Evolutionary conservation across 2,797 vertebrate species (phyloP).

Genomic region (Molothrus ater): DNA sequence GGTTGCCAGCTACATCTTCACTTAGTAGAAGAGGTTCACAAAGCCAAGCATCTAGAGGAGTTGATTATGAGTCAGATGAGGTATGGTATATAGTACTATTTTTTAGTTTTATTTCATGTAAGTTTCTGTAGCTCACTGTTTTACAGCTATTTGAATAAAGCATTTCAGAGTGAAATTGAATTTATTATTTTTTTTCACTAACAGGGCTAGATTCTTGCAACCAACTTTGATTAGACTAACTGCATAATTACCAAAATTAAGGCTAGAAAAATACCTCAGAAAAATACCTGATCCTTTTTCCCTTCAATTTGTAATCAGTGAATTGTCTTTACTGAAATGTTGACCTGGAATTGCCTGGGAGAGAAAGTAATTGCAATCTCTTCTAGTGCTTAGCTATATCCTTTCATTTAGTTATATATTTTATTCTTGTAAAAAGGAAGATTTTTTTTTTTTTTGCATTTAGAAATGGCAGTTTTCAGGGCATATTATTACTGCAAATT

Average conservation of each 20-base stretch:
- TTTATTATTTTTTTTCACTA: background rate
- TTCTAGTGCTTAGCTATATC: background rate
- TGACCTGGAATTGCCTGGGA: background rate
- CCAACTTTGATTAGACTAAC: background rate
- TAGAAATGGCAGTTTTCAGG: background rate
- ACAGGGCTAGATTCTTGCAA: background rate
- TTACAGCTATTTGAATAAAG: background rate
- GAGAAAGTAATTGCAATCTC: background rate
- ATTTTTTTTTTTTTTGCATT: background rate
- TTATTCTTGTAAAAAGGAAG: background rate
- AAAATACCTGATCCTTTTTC: background rate
- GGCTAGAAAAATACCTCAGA: background rate
- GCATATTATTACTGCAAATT: background rate
- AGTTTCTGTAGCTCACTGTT: background rate
- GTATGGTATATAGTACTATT: slow-evolving; percentile 37
- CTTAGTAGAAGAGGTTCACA: slow-evolving; percentile 69
- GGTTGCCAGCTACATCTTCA: slow-evolving; percentile 22
- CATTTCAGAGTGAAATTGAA: background rate
- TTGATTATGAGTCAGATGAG: slow-evolving; percentile 78
- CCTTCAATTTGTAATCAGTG: background rate
- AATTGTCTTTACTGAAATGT: background rate
- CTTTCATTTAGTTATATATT: background rate
- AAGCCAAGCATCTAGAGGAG: slow-evolving; percentile 65
- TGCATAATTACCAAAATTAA: background rate
- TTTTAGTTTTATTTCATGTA: background rate